Base-by-base conservation (phyloP, 2,113 vertebrate species). In the Nyctereutes procyonoides region DNA sequence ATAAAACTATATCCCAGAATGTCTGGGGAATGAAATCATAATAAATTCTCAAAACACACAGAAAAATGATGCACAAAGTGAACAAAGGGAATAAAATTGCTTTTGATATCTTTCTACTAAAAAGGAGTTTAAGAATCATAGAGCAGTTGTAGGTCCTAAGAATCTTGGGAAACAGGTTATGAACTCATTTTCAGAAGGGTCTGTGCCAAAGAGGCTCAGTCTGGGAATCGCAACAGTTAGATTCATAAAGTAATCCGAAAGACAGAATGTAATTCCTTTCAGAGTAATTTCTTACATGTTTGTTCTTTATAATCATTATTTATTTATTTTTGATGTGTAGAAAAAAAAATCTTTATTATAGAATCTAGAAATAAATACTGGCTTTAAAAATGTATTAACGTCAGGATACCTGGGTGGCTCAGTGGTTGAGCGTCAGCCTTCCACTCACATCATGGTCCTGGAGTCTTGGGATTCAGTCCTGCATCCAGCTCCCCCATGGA, bases 301-400 rank as follows among this genome's bases (percentile, higher is more conserved):
- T 96, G 79, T 43, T 85, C n/a, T 87, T 82, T 56, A 13, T 43
- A 43, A 43, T 26, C 35, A n/a, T 43, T 30, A 92, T 69, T 74
- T 88, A 48, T 77, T 97, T 94, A 77, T 84, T 97, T 89, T 88
- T 65, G 1, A 85, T 60, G 65, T 85, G 43, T 38, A 94, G 58
- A 90, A 96, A 90, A 16, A 16, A 93, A 90, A 84, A 43, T 43
- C 17, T 90, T 93, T 79, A 90, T 43, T 89, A 88, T 30, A 88
- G 60, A 90, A 76, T 77, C 74, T 63, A 90, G 58, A 85, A 93
- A 93, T 89, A 69, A 96, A 94, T 35, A 88, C 71, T 96, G 38
- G 32, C 53, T 93, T 97, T 77, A 55, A 86, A 93, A 95, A 60
- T 60, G 80, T 20, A 38, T 92, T 73, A 79, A 67, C 55, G 17